phyloP scores from a whole-genome alignment of 2,797 vertebrate species.

The Geotrypetes seraphini region DNA sequence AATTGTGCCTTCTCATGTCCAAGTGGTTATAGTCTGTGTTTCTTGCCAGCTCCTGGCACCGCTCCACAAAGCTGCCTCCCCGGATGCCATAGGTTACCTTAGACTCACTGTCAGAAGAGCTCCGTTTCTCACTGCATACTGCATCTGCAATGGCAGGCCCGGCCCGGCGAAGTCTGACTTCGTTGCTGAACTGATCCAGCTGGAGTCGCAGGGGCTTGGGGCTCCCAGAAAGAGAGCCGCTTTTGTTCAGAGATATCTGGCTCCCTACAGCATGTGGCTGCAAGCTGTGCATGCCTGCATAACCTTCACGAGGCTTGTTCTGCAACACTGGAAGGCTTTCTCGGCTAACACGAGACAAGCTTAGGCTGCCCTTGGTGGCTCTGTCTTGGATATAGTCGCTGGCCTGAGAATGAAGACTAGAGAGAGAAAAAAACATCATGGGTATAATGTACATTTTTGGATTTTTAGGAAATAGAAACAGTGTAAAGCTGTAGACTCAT shows the following conservation, averaged over 20 bases:
- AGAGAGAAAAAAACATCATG: neutral
- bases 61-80: conserved; percentile 71
- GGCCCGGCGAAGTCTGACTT: conserved; percentile 1
- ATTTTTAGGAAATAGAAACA: no score
- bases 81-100: no score
- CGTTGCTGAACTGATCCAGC: neutral
- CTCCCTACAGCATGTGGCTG: conserved; percentile 26
- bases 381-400: conserved; percentile 25
- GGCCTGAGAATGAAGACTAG: conserved; percentile 64
- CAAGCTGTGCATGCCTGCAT: neutral
- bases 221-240: neutral
- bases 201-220: neutral
- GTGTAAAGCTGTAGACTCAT: no score
- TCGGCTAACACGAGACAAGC: conserved; percentile 28
- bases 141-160: no score
- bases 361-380: conserved; percentile 3
- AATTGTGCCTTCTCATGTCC: conserved; percentile 35
- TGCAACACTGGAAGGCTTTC: conserved; percentile 34
- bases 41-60: conserved; percentile 75
- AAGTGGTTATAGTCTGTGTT: conserved; percentile 27
- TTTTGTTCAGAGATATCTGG: conserved; percentile 26
- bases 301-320: conserved; percentile 24
- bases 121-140: no score
- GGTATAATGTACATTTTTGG: no score
- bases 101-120: neutral